These are phyloP conservation scores for Salvator merianae DNA, from an alignment of 2,113 vertebrate genomes.

Conservation along the genomic window DNA sequence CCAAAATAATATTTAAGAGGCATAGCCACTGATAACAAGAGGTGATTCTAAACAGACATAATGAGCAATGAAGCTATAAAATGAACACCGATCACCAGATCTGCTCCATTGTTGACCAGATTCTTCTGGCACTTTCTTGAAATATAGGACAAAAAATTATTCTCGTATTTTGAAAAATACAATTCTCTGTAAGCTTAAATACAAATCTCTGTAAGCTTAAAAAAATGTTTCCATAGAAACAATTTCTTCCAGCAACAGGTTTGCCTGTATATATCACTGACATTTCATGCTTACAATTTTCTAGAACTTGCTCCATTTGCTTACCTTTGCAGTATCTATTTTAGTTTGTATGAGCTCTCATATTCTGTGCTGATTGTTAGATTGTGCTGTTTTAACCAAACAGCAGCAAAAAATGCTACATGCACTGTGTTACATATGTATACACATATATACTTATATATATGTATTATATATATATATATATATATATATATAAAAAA, in stretches of 20 bases:
- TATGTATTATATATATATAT: no score
- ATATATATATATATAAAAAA: background rate
- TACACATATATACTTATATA: background rate
- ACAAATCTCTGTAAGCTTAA: background rate
- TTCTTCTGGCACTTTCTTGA: background rate
- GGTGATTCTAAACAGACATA: background rate
- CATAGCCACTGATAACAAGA: background rate
- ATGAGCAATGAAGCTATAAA: background rate
- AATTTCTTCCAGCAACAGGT: slow-evolving; percentile 13
- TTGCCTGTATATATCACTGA: background rate
- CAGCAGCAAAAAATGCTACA: background rate
- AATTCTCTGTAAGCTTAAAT: background rate
- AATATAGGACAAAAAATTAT: background rate
- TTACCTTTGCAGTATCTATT: background rate
- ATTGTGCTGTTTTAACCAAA: background rate
- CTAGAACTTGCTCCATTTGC: background rate
- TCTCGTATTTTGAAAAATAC: background rate
- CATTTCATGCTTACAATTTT: background rate
- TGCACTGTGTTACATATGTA: no score
- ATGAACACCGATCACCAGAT: background rate
- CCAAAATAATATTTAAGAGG: background rate
- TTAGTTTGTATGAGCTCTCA: background rate
- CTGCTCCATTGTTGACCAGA: background rate
- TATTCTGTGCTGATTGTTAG: background rate
- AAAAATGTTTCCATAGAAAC: slow-evolving; percentile 25